Conservation (phyloP, 2,113 vertebrate genomes). For the Hipposideros armiger region DNA sequence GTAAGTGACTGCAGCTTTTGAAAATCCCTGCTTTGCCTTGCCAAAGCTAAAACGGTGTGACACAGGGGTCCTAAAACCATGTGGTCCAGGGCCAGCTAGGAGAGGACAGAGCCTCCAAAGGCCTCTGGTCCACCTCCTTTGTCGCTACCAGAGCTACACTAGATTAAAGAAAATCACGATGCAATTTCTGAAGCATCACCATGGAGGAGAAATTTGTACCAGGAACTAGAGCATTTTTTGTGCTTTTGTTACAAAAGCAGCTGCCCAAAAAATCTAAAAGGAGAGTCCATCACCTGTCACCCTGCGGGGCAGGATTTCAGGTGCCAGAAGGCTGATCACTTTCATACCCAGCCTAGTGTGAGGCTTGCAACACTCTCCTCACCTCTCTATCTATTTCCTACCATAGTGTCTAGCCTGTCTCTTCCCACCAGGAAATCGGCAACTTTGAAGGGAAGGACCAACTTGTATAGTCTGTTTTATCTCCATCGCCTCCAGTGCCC, state of each 20-base stretch:
- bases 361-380: background rate
- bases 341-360: background rate
- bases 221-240: background rate
- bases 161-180: background rate
- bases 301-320: background rate
- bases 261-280: background rate
- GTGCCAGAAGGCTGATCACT: background rate
- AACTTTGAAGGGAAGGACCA: slow-evolving; percentile 7
- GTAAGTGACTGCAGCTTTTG: background rate
- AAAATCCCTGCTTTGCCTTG: background rate
- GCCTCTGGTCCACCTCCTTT: background rate
- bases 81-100: background rate
- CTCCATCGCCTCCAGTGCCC: background rate
- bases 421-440: background rate
- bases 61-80: background rate
- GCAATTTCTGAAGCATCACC: background rate
- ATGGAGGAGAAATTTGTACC: background rate
- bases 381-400: background rate
- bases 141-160: background rate
- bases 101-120: background rate
- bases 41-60: background rate
- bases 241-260: background rate
- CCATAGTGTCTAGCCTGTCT: background rate
- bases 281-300: background rate
- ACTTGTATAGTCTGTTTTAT: background rate